These are phyloP conservation scores for Sakesphorus luctuosus DNA, from an alignment of 2,113 vertebrate genomes.

Conservation along the genomic window DNA sequence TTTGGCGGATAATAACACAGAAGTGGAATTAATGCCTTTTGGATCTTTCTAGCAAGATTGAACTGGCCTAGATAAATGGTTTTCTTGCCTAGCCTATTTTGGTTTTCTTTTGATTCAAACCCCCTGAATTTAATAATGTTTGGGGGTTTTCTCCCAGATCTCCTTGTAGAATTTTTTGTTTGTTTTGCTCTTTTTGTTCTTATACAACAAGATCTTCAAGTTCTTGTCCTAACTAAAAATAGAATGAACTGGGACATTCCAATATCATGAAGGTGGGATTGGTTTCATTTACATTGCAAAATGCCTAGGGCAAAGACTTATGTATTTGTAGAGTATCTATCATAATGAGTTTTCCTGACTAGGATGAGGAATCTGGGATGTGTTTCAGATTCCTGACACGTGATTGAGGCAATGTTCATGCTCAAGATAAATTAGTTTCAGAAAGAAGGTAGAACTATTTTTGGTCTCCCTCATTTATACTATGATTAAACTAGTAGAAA, in stretches of 20 bases:
- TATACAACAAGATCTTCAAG: background rate
- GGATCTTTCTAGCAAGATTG: slow-evolving; percentile 21
- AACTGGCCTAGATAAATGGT: background rate
- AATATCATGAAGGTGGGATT: background rate
- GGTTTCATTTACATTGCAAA: background rate
- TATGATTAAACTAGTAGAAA: background rate
- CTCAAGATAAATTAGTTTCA: background rate
- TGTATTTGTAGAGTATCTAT: background rate
- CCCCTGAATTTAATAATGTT: background rate
- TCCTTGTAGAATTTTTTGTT: background rate
- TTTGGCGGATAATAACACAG: slow-evolving; percentile 42
- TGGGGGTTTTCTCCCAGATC: background rate
- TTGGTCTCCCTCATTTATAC: background rate
- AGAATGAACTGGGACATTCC: background rate
- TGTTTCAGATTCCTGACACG: background rate
- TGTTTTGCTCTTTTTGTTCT: background rate
- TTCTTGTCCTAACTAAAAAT: background rate
- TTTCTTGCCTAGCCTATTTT: background rate
- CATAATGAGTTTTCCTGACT: background rate
- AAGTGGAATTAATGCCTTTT: slow-evolving; percentile 52
- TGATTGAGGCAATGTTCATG: background rate
- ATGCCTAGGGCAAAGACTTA: background rate
- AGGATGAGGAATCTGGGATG: background rate
- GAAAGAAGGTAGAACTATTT: background rate
- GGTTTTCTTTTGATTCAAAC: background rate